These are phyloP conservation scores for Lordiphosa clarofinis DNA, from an alignment of 1,140 invertebrate species.

Conservation along the genomic window DNA sequence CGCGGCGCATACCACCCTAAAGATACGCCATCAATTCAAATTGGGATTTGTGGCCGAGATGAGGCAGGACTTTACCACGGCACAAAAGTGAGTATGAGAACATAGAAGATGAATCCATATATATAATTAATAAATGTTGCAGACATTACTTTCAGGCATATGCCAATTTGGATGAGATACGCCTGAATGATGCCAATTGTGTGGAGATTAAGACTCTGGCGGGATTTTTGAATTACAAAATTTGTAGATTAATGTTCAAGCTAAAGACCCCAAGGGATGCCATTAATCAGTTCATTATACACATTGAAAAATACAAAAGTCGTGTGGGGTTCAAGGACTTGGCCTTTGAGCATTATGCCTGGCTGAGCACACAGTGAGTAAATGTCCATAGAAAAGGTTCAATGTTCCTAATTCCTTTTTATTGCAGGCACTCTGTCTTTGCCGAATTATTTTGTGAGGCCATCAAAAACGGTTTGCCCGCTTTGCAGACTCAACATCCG, in stretches of 20 bases:
- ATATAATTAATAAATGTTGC: too few species aligned
- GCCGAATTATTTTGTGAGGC: slow-evolving; percentile 97
- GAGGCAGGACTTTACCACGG: slow-evolving; percentile 92
- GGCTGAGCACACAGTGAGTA: slow-evolving; percentile 94
- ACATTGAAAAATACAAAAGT: slow-evolving; percentile 92
- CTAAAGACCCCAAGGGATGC: slow-evolving; percentile 94
- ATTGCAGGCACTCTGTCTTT: slow-evolving; percentile 86
- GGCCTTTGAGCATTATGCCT: slow-evolving; percentile 96
- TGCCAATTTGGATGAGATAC: slow-evolving; percentile 91
- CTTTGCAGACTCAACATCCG: slow-evolving; percentile 96
- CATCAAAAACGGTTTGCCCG: slow-evolving; percentile 91
- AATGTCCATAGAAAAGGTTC: too few species aligned
- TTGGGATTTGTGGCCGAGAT: slow-evolving; percentile 97
- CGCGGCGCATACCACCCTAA: slow-evolving; percentile 93
- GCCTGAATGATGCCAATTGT: slow-evolving; percentile 93
- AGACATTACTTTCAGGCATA: slow-evolving; percentile 97
- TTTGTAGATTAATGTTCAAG: slow-evolving; percentile 93
- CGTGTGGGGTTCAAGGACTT: slow-evolving; percentile 89
- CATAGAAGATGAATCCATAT: too few species aligned
- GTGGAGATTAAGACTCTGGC: slow-evolving; percentile 97
- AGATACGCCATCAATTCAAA: slow-evolving; percentile 98
- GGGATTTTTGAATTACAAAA: slow-evolving; percentile 96
- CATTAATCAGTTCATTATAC: slow-evolving; percentile 94
- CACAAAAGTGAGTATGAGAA: slow-evolving; percentile 87
- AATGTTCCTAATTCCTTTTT: neutral